Percentiles rank a stretch among this genome's conserved stretches.
Conservation (phyloP, 2,797 vertebrate genomes). For the Distichodus sexfasciatus region DNA sequence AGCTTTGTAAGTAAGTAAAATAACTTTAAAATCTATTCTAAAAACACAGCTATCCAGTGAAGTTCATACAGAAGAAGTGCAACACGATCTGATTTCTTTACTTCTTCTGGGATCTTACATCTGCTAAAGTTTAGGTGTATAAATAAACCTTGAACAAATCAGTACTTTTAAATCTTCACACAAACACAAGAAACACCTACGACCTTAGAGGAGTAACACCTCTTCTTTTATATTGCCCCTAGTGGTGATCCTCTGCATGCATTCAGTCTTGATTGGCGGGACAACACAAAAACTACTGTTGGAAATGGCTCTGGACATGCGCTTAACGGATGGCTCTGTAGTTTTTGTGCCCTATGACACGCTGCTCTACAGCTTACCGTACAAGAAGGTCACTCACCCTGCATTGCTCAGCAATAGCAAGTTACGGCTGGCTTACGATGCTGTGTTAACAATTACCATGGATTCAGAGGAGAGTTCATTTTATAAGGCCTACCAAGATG, state of each 20-base stretch:
- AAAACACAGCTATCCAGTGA: no score
- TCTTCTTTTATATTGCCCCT: constrained; percentile 9
- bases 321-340: constrained; percentile 75
- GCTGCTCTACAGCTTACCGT: constrained; percentile 79
- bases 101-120: no score
- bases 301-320: constrained; percentile 79
- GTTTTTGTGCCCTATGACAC: constrained; percentile 87
- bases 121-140: no score
- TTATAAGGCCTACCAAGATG: constrained; percentile 70
- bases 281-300: constrained; percentile 77
- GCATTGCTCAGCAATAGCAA: constrained; percentile 74
- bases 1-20: no score
- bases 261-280: constrained; percentile 84
- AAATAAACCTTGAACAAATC: no score
- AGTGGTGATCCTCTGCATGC: constrained; percentile 92
- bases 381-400: constrained; percentile 64
- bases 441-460: constrained; percentile 83
- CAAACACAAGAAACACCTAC: no score
- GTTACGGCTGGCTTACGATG: constrained; percentile 81
- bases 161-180: no score
- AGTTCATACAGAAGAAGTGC: no score
- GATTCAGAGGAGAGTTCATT: constrained; percentile 74
- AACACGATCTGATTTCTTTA: no score
- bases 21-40: no score
- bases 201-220: no score